Evolutionary conservation across 1,140 invertebrate species (phyloP).

Genomic region (Chymomyza costata): DNA sequence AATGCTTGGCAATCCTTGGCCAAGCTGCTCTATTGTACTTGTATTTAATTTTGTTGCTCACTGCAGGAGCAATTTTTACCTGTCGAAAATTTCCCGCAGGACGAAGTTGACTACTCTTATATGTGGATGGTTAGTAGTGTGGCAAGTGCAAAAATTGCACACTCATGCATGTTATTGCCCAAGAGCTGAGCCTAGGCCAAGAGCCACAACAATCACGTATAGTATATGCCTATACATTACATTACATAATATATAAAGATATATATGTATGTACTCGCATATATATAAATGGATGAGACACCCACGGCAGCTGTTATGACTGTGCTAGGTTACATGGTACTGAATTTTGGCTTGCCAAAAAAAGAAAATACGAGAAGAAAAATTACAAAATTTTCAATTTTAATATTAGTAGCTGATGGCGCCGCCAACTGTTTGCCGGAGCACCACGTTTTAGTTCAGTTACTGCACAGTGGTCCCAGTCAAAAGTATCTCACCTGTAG

Average conservation of each 20-base stretch:
- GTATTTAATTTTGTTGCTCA: slow-evolving; percentile 41
- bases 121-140: slow-evolving; percentile 49
- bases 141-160: slow-evolving; percentile 70
- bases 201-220: not conserved
- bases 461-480: no score
- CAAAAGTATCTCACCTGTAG: no score
- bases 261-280: no score
- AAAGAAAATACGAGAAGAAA: slow-evolving; percentile 37
- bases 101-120: slow-evolving; percentile 25
- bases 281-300: not conserved
- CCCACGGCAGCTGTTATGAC: slow-evolving; percentile 59
- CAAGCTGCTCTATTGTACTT: slow-evolving; percentile 11
- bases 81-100: slow-evolving; percentile 72
- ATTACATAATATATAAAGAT: slow-evolving; percentile 1
- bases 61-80: slow-evolving; percentile 63
- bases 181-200: slow-evolving; percentile 37
- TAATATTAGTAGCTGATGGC: slow-evolving; percentile 69
- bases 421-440: slow-evolving; percentile 65
- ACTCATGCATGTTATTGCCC: slow-evolving; percentile 73
- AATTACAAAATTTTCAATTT: slow-evolving; percentile 74
- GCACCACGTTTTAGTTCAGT: no score
- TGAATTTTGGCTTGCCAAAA: slow-evolving; percentile 69
- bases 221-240: not conserved
- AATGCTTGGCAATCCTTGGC: slow-evolving; percentile 20
- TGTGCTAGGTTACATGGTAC: no score